A percentile compares a stretch with the other conserved stretches of the same genome.
Conservation (phyloP, 1,140 invertebrate genomes). For the Scaptomyza montana region DNA sequence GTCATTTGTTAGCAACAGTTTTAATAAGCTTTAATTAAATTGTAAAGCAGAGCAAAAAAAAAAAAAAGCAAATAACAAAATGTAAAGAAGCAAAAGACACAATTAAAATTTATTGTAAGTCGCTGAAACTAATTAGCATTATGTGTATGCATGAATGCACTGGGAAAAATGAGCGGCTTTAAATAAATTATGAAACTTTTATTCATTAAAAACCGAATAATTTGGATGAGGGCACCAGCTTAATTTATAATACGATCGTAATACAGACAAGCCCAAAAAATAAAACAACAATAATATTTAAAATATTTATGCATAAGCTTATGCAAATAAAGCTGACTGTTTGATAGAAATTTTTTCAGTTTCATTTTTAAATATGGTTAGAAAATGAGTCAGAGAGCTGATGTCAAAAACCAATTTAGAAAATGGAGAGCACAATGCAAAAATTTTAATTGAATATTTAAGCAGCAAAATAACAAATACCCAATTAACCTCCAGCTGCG, state of each 20-base stretch:
- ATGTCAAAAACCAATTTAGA: conserved; percentile 53
- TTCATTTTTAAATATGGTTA: conserved; percentile 15
- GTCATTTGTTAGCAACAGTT: conserved; percentile 45
- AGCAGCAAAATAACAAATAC: conserved; percentile 9
- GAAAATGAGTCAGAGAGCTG: conserved; percentile 34
- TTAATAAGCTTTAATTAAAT: conserved; percentile 76
- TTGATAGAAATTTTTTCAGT: conserved; percentile 56
- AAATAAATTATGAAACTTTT: conserved; percentile 72
- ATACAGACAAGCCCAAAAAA: conserved; percentile 56
- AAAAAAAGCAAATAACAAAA: conserved; percentile 7
- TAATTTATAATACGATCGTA: conserved; percentile 25
- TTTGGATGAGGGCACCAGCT: conserved; percentile 25
- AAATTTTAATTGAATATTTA: conserved; percentile 23
- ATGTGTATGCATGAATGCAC: conserved; percentile 70
- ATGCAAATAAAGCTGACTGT: conserved; percentile 24
- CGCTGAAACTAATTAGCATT: conserved; percentile 78
- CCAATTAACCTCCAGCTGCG: conserved; percentile 29
- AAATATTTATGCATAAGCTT: conserved; percentile 43
- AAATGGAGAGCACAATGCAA: background rate
- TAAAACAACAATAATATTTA: background rate
- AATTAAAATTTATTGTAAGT: conserved; percentile 18
- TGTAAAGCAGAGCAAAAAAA: conserved; percentile 29
- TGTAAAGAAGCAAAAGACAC: conserved; percentile 34
- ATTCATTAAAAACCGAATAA: conserved; percentile 75
- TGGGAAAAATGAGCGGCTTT: conserved; percentile 51